These are phyloP conservation scores for Sphinx pinastri DNA, from an alignment of 2,888 invertebrate genomes.

Conservation along the genomic window DNA sequence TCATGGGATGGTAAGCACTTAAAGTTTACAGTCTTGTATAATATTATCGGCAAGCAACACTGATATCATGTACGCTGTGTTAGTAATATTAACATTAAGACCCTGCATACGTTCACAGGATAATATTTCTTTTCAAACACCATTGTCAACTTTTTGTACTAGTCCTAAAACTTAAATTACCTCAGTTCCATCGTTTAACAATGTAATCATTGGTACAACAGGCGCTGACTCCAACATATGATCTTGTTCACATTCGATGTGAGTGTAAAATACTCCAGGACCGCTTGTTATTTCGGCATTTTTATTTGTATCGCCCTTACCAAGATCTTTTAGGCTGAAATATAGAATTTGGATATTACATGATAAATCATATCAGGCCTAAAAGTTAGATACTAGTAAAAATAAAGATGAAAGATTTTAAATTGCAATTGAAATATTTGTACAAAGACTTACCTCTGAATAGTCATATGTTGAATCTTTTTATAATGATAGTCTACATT, in stretches of 20 bases:
- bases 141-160: too few species aligned
- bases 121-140: too few species aligned
- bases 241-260: slow-evolving; percentile 34
- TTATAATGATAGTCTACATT: slow-evolving; percentile 38
- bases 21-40: too few species aligned
- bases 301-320: slow-evolving; percentile 5
- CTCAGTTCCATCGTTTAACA: slow-evolving; percentile 34
- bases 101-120: too few species aligned
- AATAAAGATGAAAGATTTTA: too few species aligned
- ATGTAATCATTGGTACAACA: slow-evolving; percentile 35
- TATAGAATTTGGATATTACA: neutral
- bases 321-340: slow-evolving; percentile 35
- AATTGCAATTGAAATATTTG: too few species aligned
- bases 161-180: slow-evolving; percentile 28
- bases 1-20: too few species aligned
- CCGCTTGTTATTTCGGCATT: slow-evolving; percentile 23
- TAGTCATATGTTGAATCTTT: slow-evolving; percentile 37
- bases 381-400: too few species aligned
- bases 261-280: slow-evolving; percentile 35
- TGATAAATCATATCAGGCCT: too few species aligned
- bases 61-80: too few species aligned
- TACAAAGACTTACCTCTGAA: slow-evolving; percentile 51
- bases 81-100: too few species aligned
- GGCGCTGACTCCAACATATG: slow-evolving; percentile 27
- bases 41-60: too few species aligned